Conservation (phyloP, 2,888 invertebrate species). For the Amaurobius ferox region DNA sequence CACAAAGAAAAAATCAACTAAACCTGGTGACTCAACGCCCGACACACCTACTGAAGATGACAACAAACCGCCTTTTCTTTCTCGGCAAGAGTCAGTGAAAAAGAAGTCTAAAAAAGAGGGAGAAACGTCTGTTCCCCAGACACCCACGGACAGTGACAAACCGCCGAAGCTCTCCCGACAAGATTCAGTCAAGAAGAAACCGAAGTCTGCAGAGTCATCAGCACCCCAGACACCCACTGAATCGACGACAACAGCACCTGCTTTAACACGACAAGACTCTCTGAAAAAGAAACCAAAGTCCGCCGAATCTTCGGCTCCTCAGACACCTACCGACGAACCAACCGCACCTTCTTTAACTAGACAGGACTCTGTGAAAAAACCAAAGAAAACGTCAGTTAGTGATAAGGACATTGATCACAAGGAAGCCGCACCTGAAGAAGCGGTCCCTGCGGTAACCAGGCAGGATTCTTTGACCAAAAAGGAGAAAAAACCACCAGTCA, state of each 20-base stretch:
- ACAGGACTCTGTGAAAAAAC: conserved; percentile 33
- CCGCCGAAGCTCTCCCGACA: conserved; percentile 35
- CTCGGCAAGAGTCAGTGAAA: conserved; percentile 38
- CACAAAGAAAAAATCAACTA: conserved; percentile 28
- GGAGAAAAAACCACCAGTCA: conserved; percentile 2
- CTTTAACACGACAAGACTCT: conserved; percentile 33
- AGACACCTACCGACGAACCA: conserved; percentile 24
- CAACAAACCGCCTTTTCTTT: background rate
- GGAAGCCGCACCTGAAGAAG: background rate
- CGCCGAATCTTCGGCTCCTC: background rate
- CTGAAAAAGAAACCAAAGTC: conserved; percentile 17
- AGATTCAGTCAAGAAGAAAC: conserved; percentile 35
- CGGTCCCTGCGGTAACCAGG: background rate
- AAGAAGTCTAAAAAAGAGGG: conserved; percentile 22
- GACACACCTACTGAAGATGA: conserved; percentile 43
- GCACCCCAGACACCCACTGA: conserved; percentile 36
- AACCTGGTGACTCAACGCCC: conserved; percentile 37
- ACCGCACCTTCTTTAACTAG: background rate
- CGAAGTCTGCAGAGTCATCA: conserved; percentile 31
- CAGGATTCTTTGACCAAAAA: conserved; percentile 27
- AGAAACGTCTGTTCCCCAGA: conserved; percentile 24
- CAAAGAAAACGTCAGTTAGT: conserved; percentile 7
- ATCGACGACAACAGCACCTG: conserved; percentile 12
- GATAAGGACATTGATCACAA: background rate
- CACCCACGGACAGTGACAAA: conserved; percentile 41